phyloP scores from a whole-genome alignment of 2,888 invertebrate species.

The Ormyrus thymus region DNA sequence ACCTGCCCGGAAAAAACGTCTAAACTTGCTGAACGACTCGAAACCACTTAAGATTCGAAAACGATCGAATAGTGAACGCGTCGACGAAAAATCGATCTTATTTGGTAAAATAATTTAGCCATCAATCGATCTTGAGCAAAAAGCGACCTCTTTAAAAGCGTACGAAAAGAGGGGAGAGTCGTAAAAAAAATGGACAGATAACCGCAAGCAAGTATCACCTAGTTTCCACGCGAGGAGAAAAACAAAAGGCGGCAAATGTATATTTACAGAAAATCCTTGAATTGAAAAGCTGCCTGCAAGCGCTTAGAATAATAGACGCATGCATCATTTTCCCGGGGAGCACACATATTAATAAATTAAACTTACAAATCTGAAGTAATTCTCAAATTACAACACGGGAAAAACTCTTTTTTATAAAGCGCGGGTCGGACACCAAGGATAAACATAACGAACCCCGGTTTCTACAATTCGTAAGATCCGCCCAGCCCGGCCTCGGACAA shows the following conservation, averaged over 20 bases:
- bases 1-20: neutral
- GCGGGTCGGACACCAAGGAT: too few species aligned
- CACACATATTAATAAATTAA: too few species aligned
- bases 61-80: slow-evolving; percentile 18
- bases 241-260: neutral
- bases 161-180: neutral
- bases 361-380: too few species aligned
- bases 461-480: too few species aligned
- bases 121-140: slow-evolving; percentile 7
- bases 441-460: too few species aligned
- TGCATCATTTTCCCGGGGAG: too few species aligned
- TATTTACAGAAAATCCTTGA: slow-evolving; percentile 20
- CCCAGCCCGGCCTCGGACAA: too few species aligned
- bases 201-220: neutral
- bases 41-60: slow-evolving; percentile 6
- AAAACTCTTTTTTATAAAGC: too few species aligned
- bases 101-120: slow-evolving; percentile 24
- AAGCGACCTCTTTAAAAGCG: slow-evolving; percentile 12
- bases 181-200: too few species aligned
- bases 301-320: neutral
- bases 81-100: slow-evolving; percentile 31
- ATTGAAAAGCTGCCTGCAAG: slow-evolving; percentile 3
- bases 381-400: too few species aligned
- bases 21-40: neutral
- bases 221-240: slow-evolving; percentile 27